Conservation (phyloP, 2,888 invertebrate genomes). For the Scaptomyza flava region DNA sequence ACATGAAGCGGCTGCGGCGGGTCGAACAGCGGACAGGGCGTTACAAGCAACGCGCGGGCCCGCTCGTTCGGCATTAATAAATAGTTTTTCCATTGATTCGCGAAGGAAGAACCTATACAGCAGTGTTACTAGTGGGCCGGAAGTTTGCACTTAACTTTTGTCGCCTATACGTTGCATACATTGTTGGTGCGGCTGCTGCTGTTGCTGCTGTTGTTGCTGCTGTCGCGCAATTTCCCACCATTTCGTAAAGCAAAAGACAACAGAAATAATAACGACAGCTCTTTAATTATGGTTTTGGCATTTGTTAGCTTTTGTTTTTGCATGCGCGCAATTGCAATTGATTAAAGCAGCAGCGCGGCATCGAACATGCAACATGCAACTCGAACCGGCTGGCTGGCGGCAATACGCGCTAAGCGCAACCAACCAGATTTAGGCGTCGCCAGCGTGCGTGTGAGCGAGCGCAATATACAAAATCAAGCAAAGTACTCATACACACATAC, state of each 20-base stretch:
- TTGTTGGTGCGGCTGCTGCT: not conserved
- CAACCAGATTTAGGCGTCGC: conserved; percentile 15
- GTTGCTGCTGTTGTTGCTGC: conserved; percentile 16
- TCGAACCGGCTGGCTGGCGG: conserved; percentile 35
- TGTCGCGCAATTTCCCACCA: conserved; percentile 65
- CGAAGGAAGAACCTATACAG: conserved; percentile 49
- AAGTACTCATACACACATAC: conserved; percentile 18
- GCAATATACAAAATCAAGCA: conserved; percentile 67
- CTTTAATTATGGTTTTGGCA: conserved; percentile 55
- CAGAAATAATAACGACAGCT: conserved; percentile 2
- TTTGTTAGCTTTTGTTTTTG: conserved; percentile 38
- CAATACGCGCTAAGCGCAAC: conserved; percentile 22
- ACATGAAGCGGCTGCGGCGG: conserved; percentile 42
- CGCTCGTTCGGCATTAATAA: conserved; percentile 42
- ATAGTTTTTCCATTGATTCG: conserved; percentile 48
- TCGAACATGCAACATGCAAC: conserved; percentile 67
- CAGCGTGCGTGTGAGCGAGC: conserved; percentile 49
- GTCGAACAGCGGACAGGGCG: conserved; percentile 46
- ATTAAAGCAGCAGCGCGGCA: conserved; percentile 42
- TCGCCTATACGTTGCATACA: conserved; percentile 51
- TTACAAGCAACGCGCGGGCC: conserved; percentile 33
- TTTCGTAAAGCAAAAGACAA: conserved; percentile 13
- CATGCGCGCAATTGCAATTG: conserved; percentile 43
- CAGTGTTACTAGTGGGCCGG: conserved; percentile 48
- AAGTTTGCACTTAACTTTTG: conserved; percentile 74